Evolutionary conservation across 2,888 invertebrate species (phyloP), one percentile per base, ranked within the genome.

Genomic region (Rhodophaea formosa): DNA sequence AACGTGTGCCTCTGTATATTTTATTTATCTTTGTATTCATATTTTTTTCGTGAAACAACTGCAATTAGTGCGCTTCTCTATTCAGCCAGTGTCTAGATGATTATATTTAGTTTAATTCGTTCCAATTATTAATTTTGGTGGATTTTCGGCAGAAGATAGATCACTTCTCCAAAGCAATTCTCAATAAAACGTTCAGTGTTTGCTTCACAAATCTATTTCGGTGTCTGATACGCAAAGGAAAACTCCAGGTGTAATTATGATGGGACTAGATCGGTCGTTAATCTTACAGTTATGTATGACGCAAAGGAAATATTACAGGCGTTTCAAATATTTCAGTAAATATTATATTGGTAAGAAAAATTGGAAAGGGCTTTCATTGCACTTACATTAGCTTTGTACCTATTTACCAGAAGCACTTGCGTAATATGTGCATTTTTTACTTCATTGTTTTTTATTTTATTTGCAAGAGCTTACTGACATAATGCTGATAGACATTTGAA

Each of bases 201-300:
- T 44, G 17, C 45, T 32, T 45, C 32, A 32, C 16, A 44, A 55
- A 55, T 55, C 45, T 45, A 55, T 55, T 55, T 55, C 44, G 14
- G 54, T 55, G 54, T 14, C 23, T 43, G 42, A 53, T 45, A 55
- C 58, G 58, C 44, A 59, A 29, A 44, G 58, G 58, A 59, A 59
- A 59, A 44, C 49, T 59, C 55, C 35, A 51, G 49, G 49, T 55
- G 49, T 43, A 51, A 35, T 45, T 55, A 32, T 44, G 54, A 16
- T 45, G 32, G 54, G 29, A 44, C 15, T 15, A 55, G 45, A 54
- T 55, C 46, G 32, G 35, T 55, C 54, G 54, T 55, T 55, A 45
- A 55, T 55, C 45, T 32, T 55, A 55, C n/a, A 55, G 35, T 35
- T 45, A 54, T 45, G 45, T 45, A 54, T 45, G 45, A 55, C 44